Evolutionary conservation across 2,113 vertebrate species (phyloP).

Genomic region (Taxidea taxus): DNA sequence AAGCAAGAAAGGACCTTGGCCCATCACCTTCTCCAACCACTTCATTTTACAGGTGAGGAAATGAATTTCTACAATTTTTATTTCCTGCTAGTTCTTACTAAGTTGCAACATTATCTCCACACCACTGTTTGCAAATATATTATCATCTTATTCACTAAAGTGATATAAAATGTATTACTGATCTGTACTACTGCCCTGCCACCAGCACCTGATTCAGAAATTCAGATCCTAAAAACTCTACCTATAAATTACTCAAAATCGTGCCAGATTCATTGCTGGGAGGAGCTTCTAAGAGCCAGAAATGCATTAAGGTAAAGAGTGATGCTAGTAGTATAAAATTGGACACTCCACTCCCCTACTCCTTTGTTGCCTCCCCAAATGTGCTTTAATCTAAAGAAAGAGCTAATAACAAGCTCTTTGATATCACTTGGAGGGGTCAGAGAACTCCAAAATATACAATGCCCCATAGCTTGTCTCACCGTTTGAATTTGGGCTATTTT

Average conservation of each 20-base stretch:
- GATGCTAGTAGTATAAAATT: neutral
- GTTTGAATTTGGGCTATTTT: neutral
- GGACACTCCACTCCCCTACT: neutral
- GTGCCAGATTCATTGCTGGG: neutral
- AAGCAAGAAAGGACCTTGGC: neutral
- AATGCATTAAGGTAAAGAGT: neutral
- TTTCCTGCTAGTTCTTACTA: slow-evolving; percentile 32
- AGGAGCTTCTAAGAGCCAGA: neutral
- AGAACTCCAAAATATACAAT: neutral
- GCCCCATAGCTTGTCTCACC: neutral
- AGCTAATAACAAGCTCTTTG: neutral
- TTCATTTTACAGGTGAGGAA: slow-evolving; percentile 62
- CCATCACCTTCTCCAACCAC: neutral
- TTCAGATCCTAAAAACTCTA: neutral
- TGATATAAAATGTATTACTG: neutral
- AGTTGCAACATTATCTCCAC: slow-evolving; percentile 40
- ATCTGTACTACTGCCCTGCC: neutral
- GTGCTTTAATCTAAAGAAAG: neutral
- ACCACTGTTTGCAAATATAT: slow-evolving; percentile 45
- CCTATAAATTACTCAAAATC: neutral
- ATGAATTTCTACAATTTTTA: slow-evolving; percentile 59
- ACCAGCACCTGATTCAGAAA: neutral
- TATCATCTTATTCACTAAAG: slow-evolving; percentile 18
- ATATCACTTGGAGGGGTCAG: neutral
- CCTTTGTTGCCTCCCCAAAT: neutral